These are phyloP conservation scores for Turnix velox DNA, from an alignment of 2,113 vertebrate species.

Conservation along the genomic window DNA sequence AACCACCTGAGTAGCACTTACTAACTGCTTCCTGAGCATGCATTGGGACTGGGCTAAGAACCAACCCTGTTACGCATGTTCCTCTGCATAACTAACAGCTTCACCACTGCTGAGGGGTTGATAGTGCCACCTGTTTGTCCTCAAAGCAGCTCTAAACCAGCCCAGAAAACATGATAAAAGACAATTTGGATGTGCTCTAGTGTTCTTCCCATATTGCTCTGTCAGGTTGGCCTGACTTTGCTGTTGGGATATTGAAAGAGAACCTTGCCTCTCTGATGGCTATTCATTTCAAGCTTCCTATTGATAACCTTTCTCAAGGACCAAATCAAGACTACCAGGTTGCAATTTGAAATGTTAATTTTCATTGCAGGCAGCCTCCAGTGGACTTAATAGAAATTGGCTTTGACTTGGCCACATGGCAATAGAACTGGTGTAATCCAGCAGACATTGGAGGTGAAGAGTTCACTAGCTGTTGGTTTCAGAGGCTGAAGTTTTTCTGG, in stretches of 20 bases:
- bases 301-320: neutral
- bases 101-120: neutral
- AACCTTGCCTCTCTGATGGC: neutral
- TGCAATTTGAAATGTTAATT: neutral
- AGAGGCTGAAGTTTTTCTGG: neutral
- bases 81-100: constrained; percentile 31
- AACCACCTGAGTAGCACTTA: neutral
- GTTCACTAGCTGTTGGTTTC: neutral
- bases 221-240: fast-evolving
- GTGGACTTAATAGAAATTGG: neutral
- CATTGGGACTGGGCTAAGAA: neutral
- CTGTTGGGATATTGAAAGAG: neutral
- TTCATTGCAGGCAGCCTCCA: neutral
- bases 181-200: neutral
- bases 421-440: neutral
- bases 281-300: fast-evolving
- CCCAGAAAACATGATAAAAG: neutral
- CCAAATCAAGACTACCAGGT: neutral
- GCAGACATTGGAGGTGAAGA: neutral
- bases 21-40: constrained; percentile 43
- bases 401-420: fast-evolving
- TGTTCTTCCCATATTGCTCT: fast-evolving
- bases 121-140: neutral
- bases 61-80: constrained; percentile 21
- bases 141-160: neutral